phyloP scores from a whole-genome alignment of 1,140 invertebrate genomes.

The Micrasema longulum region DNA sequence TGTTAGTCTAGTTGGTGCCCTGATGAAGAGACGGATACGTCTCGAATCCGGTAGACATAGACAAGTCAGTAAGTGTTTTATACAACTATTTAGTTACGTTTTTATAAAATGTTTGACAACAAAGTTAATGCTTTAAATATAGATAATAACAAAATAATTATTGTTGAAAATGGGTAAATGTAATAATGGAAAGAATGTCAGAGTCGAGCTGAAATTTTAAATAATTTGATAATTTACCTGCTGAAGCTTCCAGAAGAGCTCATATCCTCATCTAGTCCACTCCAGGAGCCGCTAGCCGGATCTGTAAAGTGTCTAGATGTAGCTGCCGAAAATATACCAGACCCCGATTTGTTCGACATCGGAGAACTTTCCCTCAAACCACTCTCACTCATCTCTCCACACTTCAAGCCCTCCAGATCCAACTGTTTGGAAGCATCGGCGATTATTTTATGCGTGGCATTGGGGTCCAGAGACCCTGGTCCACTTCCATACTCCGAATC shows the following conservation, averaged over 20 bases:
- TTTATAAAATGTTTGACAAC: too few species aligned
- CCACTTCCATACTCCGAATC: constrained; percentile 44
- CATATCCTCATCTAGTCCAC: constrained; percentile 66
- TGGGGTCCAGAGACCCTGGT: constrained; percentile 51
- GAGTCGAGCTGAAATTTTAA: background rate
- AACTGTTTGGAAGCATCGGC: constrained; percentile 39
- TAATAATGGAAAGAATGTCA: too few species aligned
- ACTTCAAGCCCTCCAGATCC: constrained; percentile 46
- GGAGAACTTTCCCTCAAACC: constrained; percentile 65
- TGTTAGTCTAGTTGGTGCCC: too few species aligned
- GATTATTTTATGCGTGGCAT: constrained; percentile 51
- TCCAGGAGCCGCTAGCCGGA: constrained; percentile 68
- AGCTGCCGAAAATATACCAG: constrained; percentile 63
- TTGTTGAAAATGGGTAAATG: too few species aligned
- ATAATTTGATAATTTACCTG: constrained; percentile 57
- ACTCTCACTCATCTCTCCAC: constrained; percentile 62
- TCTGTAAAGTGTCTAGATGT: constrained; percentile 69
- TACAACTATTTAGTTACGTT: too few species aligned
- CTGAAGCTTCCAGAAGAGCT: constrained; percentile 68
- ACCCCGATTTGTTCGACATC: constrained; percentile 65
- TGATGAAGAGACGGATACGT: too few species aligned
- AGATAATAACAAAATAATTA: too few species aligned
- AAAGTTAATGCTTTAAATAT: too few species aligned
- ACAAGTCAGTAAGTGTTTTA: too few species aligned
- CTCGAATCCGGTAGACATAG: too few species aligned